Conservation (phyloP, 2,888 invertebrate species). For the Lysandra bellargus region DNA sequence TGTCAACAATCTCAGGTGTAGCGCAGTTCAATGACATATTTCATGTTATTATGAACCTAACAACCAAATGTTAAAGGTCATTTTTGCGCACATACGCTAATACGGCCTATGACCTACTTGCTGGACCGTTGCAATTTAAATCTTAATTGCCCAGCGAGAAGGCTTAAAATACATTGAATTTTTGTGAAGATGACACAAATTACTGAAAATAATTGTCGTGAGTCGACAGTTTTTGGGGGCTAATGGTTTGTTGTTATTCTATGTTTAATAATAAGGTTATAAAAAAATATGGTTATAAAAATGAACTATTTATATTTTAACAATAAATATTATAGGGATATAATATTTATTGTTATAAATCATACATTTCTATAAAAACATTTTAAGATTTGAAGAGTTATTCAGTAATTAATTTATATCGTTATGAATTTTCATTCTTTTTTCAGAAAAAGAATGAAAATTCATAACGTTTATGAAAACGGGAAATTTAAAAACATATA, state of each 20-base stretch:
- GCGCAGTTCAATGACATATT: neutral
- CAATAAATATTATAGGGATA: too few species aligned
- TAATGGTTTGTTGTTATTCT: neutral
- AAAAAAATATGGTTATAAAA: too few species aligned
- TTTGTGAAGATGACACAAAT: neutral
- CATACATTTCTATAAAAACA: too few species aligned
- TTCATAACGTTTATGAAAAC: neutral
- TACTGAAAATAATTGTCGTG: neutral
- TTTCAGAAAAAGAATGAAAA: too few species aligned
- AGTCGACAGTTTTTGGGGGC: neutral
- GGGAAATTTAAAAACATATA: neutral
- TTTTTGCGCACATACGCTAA: conserved; percentile 15
- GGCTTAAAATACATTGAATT: neutral
- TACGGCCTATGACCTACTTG: conserved; percentile 11
- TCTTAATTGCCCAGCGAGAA: neutral
- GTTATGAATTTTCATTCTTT: neutral
- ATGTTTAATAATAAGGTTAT: too few species aligned
- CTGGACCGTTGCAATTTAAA: neutral
- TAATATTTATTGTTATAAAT: too few species aligned
- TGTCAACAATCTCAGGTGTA: neutral
- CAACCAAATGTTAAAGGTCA: conserved; percentile 14
- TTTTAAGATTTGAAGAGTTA: too few species aligned
- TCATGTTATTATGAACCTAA: conserved; percentile 7
- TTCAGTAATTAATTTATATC: too few species aligned
- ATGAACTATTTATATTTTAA: too few species aligned